These are phyloP conservation scores for Dermolepida albohirtum DNA, from an alignment of 2,888 invertebrate species.

Conservation along the genomic window DNA sequence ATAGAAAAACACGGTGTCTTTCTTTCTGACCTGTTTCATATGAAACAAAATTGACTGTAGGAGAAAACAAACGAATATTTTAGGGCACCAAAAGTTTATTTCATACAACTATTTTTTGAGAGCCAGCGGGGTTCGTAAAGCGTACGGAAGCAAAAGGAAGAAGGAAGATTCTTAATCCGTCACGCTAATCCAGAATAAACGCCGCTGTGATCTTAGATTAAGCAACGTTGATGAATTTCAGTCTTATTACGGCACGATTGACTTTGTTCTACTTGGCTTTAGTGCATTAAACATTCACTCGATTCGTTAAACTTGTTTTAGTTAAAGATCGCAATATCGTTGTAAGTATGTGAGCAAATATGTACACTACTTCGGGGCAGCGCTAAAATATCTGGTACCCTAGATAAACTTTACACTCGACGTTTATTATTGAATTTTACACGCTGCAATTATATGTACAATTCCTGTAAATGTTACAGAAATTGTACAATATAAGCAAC, in stretches of 20 bases:
- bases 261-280: conserved; percentile 54
- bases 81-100: too few species aligned
- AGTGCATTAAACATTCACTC: conserved; percentile 45
- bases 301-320: conserved; percentile 39
- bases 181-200: conserved; percentile 54
- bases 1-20: too few species aligned
- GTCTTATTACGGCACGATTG: conserved; percentile 53
- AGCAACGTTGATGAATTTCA: conserved; percentile 56
- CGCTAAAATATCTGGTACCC: too few species aligned
- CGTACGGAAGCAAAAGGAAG: conserved; percentile 28
- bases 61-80: too few species aligned
- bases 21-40: too few species aligned
- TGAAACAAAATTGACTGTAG: too few species aligned
- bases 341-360: conserved; percentile 17
- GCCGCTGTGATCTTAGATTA: conserved; percentile 56
- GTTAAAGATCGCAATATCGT: conserved; percentile 30
- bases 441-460: too few species aligned
- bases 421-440: too few species aligned
- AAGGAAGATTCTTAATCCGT: conserved; percentile 49
- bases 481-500: too few species aligned
- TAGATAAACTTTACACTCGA: too few species aligned
- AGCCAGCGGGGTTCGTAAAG: background rate
- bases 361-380: background rate
- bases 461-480: too few species aligned
- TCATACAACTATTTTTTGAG: too few species aligned